Evolutionary conservation across 1,140 invertebrate species (phyloP).

Genomic region (Aphelenchoides besseyi): DNA sequence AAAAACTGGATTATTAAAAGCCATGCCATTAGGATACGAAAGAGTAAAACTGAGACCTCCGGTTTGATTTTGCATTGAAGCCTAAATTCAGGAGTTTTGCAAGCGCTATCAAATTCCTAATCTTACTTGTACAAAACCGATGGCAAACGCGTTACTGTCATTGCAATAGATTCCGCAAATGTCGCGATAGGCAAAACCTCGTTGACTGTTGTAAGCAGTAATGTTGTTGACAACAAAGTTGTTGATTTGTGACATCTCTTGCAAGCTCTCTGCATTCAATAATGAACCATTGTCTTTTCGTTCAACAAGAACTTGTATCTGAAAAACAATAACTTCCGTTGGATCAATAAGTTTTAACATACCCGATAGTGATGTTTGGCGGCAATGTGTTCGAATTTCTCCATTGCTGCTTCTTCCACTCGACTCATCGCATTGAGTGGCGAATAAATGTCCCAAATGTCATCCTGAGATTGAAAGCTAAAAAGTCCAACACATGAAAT

Average conservation of each 20-base stretch:
- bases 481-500: constrained; percentile 18
- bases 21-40: constrained; percentile 51
- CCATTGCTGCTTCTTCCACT: constrained; percentile 49
- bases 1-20: constrained; percentile 49
- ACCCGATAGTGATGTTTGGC: constrained; percentile 54
- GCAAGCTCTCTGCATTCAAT: constrained; percentile 40
- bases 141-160: constrained; percentile 53
- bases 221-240: constrained; percentile 49
- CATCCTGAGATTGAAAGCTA: constrained; percentile 46
- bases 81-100: constrained; percentile 33
- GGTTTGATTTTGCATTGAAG: constrained; percentile 34
- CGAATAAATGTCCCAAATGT: constrained; percentile 60
- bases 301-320: constrained; percentile 60
- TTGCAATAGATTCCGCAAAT: constrained; percentile 59
- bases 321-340: constrained; percentile 35
- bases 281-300: constrained; percentile 52
- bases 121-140: constrained; percentile 54
- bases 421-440: constrained; percentile 53
- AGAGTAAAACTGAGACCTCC: constrained; percentile 33
- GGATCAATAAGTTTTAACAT: no score
- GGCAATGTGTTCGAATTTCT: constrained; percentile 48
- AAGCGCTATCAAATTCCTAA: background rate
- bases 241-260: constrained; percentile 45
- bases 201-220: constrained; percentile 36
- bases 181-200: constrained; percentile 38